Evolutionary conservation across 2,797 vertebrate species (phyloP), one percentile per base, ranked within the genome.

Genomic region (Anniella stebbinsi): DNA sequence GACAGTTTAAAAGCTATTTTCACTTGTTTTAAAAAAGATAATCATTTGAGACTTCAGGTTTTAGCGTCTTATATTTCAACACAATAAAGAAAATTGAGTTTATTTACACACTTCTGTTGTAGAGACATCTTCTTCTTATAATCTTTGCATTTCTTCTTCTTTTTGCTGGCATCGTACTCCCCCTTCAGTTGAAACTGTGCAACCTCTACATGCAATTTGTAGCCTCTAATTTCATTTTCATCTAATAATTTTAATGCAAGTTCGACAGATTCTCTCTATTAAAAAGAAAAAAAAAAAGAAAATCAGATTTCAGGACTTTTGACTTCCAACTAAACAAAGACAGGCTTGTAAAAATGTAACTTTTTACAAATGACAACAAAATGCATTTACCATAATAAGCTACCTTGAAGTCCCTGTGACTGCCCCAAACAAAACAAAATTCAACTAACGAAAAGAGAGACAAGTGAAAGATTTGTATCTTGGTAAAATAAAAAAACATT

Each of bases 71-170:
- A 18, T 18, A 30, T 48, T 51, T 36, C 25, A 21, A 36, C 33
- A 18, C 7, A 48, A 17, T 28, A 66, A 1, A 3, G 15, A 13
- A 54, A 38, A 66, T 2, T 15, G 36, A 93, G 85, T 41, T n/a
- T 91, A 90, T 87, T 86, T 87, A 97, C 97, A 78, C 93, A 99
- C 99, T 99, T 99, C 95, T 99, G 98, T 93, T 99, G 99, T 94
- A 97, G 97, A 90, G 98, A 98, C 83, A 99, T 33, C 91, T 97
- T 99, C 97, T 99, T 99, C 96, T 95, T 98, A 92, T 99, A 99
- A 83, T 99, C 99, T 97, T 99, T 99, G 96, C 87, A 98, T 94
- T 99, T 99, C 97, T 99, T 99, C 95, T 97, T 99, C 97, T 99
- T 99, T 95, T 98, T 99, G 95, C 97, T 98, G 95, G 98, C 98